Percentiles rank a stretch among this genome's conserved stretches.
phyloP scores from a whole-genome alignment of 2,888 invertebrate genomes.

The Hirtodrosophila confusa region DNA sequence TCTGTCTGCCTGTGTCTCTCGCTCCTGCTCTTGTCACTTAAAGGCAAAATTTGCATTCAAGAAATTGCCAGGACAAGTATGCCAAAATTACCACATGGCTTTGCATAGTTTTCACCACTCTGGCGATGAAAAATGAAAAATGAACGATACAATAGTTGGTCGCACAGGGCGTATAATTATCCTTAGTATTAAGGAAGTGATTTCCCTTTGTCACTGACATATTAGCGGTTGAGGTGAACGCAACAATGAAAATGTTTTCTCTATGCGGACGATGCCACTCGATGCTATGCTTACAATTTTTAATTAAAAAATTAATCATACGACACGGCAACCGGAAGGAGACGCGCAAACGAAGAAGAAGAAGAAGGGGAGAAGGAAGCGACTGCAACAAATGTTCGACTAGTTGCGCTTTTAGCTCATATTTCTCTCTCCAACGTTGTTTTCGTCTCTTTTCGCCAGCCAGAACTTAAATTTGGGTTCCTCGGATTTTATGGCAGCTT shows the following conservation, averaged over 20 bases:
- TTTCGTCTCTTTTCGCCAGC: constrained; percentile 12
- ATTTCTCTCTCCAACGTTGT: constrained; percentile 7
- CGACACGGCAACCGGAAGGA: constrained; percentile 14
- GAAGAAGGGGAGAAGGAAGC: background rate
- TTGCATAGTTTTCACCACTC: background rate
- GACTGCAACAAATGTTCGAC: constrained; percentile 16
- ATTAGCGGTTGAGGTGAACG: constrained; percentile 40
- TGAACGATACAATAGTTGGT: background rate
- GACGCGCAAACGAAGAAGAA: background rate
- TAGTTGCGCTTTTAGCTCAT: constrained; percentile 28
- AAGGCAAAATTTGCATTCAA: constrained; percentile 24
- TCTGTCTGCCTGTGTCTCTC: too few relatives aligned
- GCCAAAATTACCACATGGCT: constrained; percentile 16
- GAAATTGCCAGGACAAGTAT: constrained; percentile 22
- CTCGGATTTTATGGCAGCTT: constrained; percentile 59
- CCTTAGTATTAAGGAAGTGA: constrained; percentile 17
- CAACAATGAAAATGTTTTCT: constrained; percentile 18
- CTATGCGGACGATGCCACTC: constrained; percentile 10
- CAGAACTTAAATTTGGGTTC: constrained; percentile 61
- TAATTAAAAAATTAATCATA: constrained; percentile 76
- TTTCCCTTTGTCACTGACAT: constrained; percentile 18
- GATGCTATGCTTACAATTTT: constrained; percentile 52
- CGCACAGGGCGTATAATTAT: constrained; percentile 15
- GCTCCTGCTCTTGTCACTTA: background rate
- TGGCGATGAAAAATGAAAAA: too few relatives aligned